Evolutionary conservation across 2,888 invertebrate genomes (phyloP), one percentile per base, ranked within the genome.

Genomic region (Synergus umbraculus): DNA sequence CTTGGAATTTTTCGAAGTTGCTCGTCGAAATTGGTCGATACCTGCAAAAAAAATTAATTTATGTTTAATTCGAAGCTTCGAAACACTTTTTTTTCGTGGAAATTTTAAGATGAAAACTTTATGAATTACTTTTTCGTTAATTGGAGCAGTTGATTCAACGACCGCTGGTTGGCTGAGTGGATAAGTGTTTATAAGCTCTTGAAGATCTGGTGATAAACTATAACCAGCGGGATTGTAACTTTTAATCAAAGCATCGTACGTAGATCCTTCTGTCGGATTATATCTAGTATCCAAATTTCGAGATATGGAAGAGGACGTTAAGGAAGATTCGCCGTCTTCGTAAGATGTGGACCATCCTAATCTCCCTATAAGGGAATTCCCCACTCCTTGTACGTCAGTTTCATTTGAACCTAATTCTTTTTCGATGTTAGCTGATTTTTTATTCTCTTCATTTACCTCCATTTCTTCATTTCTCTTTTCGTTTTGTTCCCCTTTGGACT

Each of bases 1-100:
- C 93, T 94, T 0, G 96, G 94, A 78, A 97, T 92, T 83, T 93
- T 93, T 29, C 95, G 96, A 46, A 97, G 89, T 86, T 96, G 95
- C 66, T 94, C 93, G 12, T 95, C 94, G 92, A 96, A 87, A 77
- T 86, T 89, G 18, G 87, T 78, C 4, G 73, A 10, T 2, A 49
- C 64, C 81, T 83, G 79, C 3, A 46, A 77, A 67, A 18, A 15
- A 49, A 64, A 76, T 44, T 49, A 54, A 15, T 37, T 29, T 54
- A 8, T 41, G 37, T 64, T 63, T 12, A 76, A 49, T 15, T 41
- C 9, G 12, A 37, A 18, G 9, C 10, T 15, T 69, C 49, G 18
- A n/a, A 18, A 18, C 29, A 29, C 29, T 29, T 29, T 29, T 5
- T 12, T 54, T 54, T 1, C 0, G 2, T 5, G 13, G 10, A 2